These are phyloP conservation scores for Hirtodrosophila cameraria DNA, from an alignment of 2,888 invertebrate species.

Conservation along the genomic window DNA sequence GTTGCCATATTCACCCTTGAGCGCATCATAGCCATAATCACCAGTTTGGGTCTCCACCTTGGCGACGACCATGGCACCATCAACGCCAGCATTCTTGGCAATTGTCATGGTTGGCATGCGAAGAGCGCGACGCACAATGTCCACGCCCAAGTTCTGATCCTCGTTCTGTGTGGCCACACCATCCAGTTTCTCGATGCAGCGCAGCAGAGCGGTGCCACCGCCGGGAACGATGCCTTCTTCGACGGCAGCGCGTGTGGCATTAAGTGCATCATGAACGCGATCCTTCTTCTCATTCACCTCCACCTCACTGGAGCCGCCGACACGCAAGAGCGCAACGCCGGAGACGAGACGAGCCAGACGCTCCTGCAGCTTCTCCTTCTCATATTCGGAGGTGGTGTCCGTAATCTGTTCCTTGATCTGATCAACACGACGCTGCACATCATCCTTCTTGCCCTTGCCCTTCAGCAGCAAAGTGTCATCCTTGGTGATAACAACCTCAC, in stretches of 20 bases:
- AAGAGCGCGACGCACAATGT: conserved; percentile 93
- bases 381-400: conserved; percentile 95
- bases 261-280: conserved; percentile 96
- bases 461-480: conserved; percentile 91
- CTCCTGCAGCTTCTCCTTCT: conserved; percentile 97
- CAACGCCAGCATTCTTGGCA: conserved; percentile 96
- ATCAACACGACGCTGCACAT: conserved; percentile 92
- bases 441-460: conserved; percentile 93
- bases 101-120: conserved; percentile 96
- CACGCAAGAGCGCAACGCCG: conserved; percentile 91
- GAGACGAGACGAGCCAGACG: conserved; percentile 95
- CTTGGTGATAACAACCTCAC: conserved; percentile 96
- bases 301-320: conserved; percentile 96
- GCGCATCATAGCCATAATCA: conserved; percentile 94
- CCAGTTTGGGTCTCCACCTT: conserved; percentile 93
- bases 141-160: conserved; percentile 91
- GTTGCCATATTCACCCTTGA: conserved; percentile 94
- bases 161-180: conserved; percentile 86
- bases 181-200: conserved; percentile 91
- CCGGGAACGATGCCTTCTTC: conserved; percentile 99
- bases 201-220: conserved; percentile 95
- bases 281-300: no score
- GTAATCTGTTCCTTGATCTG: conserved; percentile 95
- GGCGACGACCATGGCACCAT: conserved; percentile 95
- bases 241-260: conserved; percentile 97